Conservation (phyloP, 2,797 vertebrate genomes). For the Sus cebifrons region DNA sequence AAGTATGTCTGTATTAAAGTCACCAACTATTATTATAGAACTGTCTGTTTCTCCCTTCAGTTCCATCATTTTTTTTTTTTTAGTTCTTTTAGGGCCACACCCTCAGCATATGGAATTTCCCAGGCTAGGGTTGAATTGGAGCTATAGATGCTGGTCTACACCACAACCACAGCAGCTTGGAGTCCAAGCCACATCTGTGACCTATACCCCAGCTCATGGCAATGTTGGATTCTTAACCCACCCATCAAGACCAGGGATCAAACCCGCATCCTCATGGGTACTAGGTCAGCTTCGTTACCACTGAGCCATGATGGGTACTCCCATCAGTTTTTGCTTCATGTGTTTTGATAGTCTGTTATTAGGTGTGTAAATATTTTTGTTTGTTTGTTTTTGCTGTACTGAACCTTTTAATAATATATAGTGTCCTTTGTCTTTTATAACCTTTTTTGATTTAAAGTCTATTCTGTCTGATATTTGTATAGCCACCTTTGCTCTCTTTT, state of each 20-base stretch:
- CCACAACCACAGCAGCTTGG: too few species aligned
- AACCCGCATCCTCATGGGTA: too few species aligned
- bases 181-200: too few species aligned
- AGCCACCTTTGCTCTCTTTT: background rate
- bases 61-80: background rate
- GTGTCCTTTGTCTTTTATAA: background rate
- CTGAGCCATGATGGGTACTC: too few species aligned
- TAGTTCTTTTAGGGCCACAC: too few species aligned
- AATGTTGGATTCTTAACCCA: too few species aligned
- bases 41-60: background rate
- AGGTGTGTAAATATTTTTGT: background rate
- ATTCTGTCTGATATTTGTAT: background rate
- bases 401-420: background rate
- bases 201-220: too few species aligned
- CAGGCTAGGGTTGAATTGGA: too few species aligned
- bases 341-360: background rate
- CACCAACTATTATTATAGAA: background rate
- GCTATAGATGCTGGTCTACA: too few species aligned
- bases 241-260: too few species aligned
- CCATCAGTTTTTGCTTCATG: background rate
- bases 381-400: background rate
- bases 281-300: too few species aligned
- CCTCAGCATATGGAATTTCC: too few species aligned
- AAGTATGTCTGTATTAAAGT: accelerated
- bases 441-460: background rate